These are phyloP conservation scores for Podarcis raffonei DNA, from an alignment of 2,113 vertebrate genomes.

Conservation along the genomic window DNA sequence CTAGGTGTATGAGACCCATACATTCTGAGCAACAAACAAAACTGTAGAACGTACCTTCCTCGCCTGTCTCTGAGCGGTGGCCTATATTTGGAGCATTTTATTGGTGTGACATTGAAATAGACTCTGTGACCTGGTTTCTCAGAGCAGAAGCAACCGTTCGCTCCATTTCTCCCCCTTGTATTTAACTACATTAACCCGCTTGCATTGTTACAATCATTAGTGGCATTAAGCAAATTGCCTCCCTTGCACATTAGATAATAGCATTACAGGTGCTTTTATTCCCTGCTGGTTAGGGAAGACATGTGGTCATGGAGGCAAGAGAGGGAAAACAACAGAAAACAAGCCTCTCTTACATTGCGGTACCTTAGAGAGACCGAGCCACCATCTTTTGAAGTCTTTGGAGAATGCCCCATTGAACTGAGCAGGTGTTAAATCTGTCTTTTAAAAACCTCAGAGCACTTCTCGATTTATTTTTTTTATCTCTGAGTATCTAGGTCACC, in stretches of 20 bases:
- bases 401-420: neutral
- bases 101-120: neutral
- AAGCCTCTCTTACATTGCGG: neutral
- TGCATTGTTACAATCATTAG: neutral
- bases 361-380: neutral
- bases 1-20: too few species aligned
- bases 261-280: neutral
- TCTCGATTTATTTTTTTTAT: neutral
- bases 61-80: neutral
- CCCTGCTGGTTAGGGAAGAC: neutral
- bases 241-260: neutral
- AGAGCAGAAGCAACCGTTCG: neutral
- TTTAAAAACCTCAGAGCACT: neutral
- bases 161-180: neutral
- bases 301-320: neutral
- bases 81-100: neutral
- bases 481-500: neutral
- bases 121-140: neutral
- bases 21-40: neutral
- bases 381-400: neutral
- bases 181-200: constrained; percentile 10
- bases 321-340: neutral
- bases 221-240: neutral
- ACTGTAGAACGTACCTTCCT: neutral
- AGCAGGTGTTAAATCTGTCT: neutral